Evolutionary conservation across 2,888 invertebrate genomes (phyloP).

Genomic region (Frankliniella fusca): DNA sequence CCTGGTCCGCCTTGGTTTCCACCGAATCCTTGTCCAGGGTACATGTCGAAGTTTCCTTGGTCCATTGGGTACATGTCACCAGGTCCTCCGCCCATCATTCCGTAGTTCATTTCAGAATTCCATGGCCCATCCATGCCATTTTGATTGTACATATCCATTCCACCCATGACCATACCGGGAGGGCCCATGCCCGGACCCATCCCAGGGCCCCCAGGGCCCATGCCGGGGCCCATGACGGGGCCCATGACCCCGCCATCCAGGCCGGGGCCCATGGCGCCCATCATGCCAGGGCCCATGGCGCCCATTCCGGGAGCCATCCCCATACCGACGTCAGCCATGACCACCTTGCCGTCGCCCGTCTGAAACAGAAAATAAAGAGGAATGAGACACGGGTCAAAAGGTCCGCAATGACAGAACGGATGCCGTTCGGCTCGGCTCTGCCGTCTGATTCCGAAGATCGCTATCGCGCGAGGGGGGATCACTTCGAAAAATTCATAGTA

Average conservation of each 20-base stretch:
- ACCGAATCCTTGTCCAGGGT: conserved; percentile 42
- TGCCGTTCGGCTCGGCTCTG: no score
- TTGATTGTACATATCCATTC: conserved; percentile 29
- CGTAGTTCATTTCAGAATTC: conserved; percentile 40
- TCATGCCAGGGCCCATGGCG: conserved; percentile 44
- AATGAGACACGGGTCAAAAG: background rate
- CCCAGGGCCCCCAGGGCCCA: conserved; percentile 41
- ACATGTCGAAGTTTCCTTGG: conserved; percentile 42
- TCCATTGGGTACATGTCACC: conserved; percentile 24
- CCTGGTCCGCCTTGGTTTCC: conserved; percentile 43
- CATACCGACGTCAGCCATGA: conserved; percentile 34
- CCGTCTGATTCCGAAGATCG: no score
- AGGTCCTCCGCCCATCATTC: conserved; percentile 33
- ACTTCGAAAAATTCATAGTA: no score
- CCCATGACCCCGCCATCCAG: conserved; percentile 38
- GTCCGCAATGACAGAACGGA: background rate
- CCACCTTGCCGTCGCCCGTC: conserved; percentile 41
- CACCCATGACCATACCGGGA: conserved; percentile 38
- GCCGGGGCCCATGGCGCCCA: conserved; percentile 39
- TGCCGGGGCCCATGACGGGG: conserved; percentile 44
- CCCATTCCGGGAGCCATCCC: conserved; percentile 44
- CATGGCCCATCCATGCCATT: conserved; percentile 40
- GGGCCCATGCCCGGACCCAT: conserved; percentile 43
- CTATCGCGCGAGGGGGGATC: no score
- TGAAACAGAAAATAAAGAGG: conserved; percentile 35